Evolutionary conservation across 2,797 vertebrate species (phyloP).

Genomic region (Ibycter americanus): DNA sequence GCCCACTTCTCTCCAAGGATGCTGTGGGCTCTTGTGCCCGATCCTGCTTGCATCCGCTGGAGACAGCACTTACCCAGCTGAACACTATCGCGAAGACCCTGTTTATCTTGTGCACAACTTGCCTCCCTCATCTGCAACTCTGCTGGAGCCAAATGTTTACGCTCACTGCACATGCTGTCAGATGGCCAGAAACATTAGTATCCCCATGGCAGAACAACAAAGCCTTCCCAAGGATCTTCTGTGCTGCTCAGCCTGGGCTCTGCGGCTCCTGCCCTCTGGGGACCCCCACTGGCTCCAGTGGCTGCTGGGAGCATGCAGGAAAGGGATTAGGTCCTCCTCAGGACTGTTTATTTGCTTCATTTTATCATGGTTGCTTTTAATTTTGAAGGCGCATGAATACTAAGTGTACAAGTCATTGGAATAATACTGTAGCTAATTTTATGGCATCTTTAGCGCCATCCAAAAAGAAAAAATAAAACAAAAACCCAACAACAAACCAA

Average conservation of each 20-base stretch:
- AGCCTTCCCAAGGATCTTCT: neutral
- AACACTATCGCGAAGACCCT: fast-evolving
- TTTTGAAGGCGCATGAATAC: neutral
- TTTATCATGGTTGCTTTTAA: slow-evolving; percentile 2
- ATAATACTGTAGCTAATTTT: slow-evolving; percentile 6
- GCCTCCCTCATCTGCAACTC: neutral
- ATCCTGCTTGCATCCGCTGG: fast-evolving
- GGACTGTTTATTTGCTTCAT: neutral
- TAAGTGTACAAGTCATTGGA: neutral
- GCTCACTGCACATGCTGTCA: fast-evolving
- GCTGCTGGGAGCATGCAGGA: neutral
- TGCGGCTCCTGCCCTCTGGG: neutral
- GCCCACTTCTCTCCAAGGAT: fast-evolving
- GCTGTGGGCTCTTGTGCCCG: fast-evolving
- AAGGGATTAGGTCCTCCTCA: neutral
- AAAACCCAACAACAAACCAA: neutral
- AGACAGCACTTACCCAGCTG: neutral
- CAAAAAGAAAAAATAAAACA: neutral
- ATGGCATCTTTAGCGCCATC: neutral
- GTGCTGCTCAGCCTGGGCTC: fast-evolving
- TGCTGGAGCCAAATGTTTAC: neutral
- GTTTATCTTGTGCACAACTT: neutral
- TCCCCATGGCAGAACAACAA: neutral
- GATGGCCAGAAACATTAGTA: neutral
- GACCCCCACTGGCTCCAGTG: neutral